phyloP scores from a whole-genome alignment of 2,113 vertebrate genomes.

The human region GRCh38 chr9:13766501-13767000 shows the following conservation, averaged over 20 bases:
- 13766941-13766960: constrained; percentile 29
- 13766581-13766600: not conserved
- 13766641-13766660: not conserved
- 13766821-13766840: constrained; percentile 35
- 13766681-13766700: not conserved
- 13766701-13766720: not conserved
- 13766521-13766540: not conserved
- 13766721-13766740: not conserved
- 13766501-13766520: not conserved
- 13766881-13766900: constrained; percentile 35
- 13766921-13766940: not conserved
- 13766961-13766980: not conserved
- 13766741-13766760: not conserved
- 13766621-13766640: not conserved
- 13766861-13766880: constrained; percentile 36
- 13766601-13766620: not conserved
- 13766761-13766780: constrained; percentile 32
- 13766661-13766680: not conserved
- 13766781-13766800: not conserved
- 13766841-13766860: constrained; percentile 52
- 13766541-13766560: not conserved
- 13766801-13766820: constrained; percentile 18
- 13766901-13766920: constrained; percentile 42
- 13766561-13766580: not conserved
- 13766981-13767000: not conserved